phyloP scores from a whole-genome alignment of 2,888 invertebrate species.

The Sclerodermus sp. region DNA sequence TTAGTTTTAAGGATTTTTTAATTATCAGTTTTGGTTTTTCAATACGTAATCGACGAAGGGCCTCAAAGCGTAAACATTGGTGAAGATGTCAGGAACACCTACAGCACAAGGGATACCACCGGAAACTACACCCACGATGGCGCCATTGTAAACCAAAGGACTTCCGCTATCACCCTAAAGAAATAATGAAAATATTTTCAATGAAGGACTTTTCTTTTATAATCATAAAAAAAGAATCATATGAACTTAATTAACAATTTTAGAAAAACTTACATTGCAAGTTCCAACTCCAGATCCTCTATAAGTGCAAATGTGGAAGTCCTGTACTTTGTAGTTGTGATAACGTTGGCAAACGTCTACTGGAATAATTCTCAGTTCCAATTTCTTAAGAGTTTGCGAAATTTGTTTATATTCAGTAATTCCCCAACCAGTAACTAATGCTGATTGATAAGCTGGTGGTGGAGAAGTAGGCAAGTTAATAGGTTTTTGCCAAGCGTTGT shows the following conservation, averaged over 20 bases:
- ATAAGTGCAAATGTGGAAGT: not conserved
- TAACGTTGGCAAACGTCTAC: not conserved
- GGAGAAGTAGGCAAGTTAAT: not conserved
- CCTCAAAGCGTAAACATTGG: constrained; percentile 18
- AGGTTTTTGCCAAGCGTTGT: not conserved
- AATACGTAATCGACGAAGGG: constrained; percentile 11
- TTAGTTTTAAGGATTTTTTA: too few relatives aligned
- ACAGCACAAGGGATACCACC: constrained; percentile 17
- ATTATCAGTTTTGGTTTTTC: too few relatives aligned
- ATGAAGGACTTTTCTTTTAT: not conserved
- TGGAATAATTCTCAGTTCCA: not conserved
- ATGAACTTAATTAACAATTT: too few relatives aligned
- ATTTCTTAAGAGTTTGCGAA: not conserved
- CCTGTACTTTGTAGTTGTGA: not conserved
- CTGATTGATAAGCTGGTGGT: not conserved
- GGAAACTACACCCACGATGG: constrained; percentile 23
- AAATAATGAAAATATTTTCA: not conserved
- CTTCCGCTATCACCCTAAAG: constrained; percentile 32
- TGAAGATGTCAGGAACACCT: constrained; percentile 23
- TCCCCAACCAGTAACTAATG: constrained; percentile 5
- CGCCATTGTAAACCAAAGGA: constrained; percentile 15
- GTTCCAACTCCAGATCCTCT: not conserved
- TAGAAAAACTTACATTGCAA: not conserved
- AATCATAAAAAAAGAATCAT: too few relatives aligned
- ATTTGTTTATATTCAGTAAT: not conserved